These are phyloP conservation scores for Gibbula magus DNA, from an alignment of 2,888 invertebrate species.

Conservation along the genomic window DNA sequence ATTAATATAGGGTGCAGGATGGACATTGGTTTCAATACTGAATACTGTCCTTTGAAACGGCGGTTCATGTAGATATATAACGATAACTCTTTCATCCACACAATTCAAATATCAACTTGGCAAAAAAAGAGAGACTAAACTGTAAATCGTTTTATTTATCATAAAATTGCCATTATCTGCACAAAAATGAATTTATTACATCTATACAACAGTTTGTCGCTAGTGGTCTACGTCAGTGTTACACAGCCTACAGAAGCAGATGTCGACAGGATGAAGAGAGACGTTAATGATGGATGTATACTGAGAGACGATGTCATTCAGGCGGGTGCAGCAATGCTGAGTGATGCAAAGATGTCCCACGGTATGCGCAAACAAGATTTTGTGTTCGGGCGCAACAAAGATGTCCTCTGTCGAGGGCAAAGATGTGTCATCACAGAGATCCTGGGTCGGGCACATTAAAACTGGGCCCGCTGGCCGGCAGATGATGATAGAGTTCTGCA, in stretches of 20 bases:
- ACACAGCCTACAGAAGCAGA: neutral
- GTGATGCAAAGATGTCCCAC: no score
- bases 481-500: neutral
- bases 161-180: conserved; percentile 7
- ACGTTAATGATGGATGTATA: neutral
- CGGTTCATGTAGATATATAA: no score
- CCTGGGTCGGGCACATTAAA: no score
- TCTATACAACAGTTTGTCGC: conserved; percentile 5
- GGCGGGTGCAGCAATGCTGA: no score
- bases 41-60: no score
- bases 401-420: no score
- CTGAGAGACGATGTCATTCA: neutral
- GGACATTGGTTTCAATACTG: no score
- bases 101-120: neutral
- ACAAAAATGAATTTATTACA: conserved; percentile 12
- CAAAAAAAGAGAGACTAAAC: neutral
- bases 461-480: neutral
- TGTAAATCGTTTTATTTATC: neutral
- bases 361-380: no score
- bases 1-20: no score
- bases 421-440: no score
- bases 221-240: neutral
- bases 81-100: neutral
- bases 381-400: no score
- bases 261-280: neutral